Percentiles rank a stretch among this genome's conserved stretches.
phyloP scores from a whole-genome alignment of 35 echinoderm and acorn worm genomes.

The Diadema setosum region DNA sequence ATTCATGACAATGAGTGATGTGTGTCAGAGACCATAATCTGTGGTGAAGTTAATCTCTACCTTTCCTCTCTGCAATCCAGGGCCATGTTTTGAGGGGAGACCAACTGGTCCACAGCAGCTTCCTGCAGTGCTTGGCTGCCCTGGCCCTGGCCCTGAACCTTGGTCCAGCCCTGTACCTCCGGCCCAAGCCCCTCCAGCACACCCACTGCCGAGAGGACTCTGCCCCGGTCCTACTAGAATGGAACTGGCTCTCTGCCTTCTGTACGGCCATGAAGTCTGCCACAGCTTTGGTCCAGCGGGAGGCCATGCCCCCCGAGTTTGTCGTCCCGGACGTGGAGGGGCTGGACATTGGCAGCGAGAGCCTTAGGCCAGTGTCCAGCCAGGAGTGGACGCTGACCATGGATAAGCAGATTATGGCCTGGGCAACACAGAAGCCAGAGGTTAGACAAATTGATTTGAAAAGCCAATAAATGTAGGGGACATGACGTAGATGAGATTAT shows the following conservation, averaged over 20 bases:
- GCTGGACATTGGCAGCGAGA: constrained; percentile 8
- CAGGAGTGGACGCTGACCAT: constrained; percentile 56
- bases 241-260: constrained; percentile 90
- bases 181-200: constrained; percentile 59
- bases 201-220: constrained; percentile 49
- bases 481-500: no score
- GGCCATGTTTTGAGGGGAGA: constrained; percentile 90
- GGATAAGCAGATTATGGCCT: constrained; percentile 94
- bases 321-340: constrained; percentile 70
- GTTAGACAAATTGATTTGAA: constrained; percentile 40
- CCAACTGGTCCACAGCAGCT: constrained; percentile 92
- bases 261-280: constrained; percentile 93
- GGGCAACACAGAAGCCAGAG: constrained; percentile 97
- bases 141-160: constrained; percentile 76
- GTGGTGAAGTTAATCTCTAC: no score
- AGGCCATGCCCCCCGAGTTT: constrained; percentile 65
- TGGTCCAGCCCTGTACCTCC: constrained; percentile 67
- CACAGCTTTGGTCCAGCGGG: constrained; percentile 61
- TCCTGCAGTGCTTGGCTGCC: constrained; percentile 86
- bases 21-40: no score
- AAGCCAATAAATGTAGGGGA: no score
- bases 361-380: constrained; percentile 28
- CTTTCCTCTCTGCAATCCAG: no score
- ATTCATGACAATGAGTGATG: no score
- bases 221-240: constrained; percentile 51